Evolutionary conservation across 2,797 vertebrate genomes (phyloP).

Genomic region (Silurus aristotelis): DNA sequence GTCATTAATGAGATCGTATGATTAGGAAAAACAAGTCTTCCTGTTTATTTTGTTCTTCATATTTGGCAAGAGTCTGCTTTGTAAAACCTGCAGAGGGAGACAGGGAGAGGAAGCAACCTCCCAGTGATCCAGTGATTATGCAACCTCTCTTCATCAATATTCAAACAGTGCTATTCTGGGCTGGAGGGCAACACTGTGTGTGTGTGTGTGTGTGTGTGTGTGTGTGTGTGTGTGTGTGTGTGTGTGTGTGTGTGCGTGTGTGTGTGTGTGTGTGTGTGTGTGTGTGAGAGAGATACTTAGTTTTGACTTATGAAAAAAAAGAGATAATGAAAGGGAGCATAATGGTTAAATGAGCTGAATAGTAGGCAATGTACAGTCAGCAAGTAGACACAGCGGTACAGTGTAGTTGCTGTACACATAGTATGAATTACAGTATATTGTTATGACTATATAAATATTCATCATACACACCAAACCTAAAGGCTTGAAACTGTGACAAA

Average conservation of each 20-base stretch:
- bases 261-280: slow-evolving; percentile 13
- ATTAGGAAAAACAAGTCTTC: neutral
- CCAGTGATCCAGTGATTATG: slow-evolving; percentile 45
- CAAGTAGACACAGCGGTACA: too few species aligned
- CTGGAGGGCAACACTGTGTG: neutral
- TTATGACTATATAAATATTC: neutral
- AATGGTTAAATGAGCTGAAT: neutral
- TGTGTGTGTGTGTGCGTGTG: slow-evolving; percentile 1
- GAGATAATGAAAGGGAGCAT: slow-evolving; percentile 1
- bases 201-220: slow-evolving; percentile 16
- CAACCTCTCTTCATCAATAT: slow-evolving; percentile 55
- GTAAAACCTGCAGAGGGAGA: neutral
- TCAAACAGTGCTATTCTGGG: slow-evolving; percentile 44
- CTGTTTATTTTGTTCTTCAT: neutral
- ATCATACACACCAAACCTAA: neutral
- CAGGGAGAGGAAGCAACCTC: slow-evolving; percentile 25
- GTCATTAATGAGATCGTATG: neutral
- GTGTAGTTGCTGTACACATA: neutral
- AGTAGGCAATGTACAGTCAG: neutral
- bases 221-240: slow-evolving; percentile 2
- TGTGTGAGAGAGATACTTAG: neutral
- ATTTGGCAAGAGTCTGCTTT: neutral
- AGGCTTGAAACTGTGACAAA: neutral
- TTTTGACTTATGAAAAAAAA: slow-evolving; percentile 1
- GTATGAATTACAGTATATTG: neutral